Base-by-base conservation (phyloP, 1,140 invertebrate genomes). In the Theocolax elegans region DNA sequence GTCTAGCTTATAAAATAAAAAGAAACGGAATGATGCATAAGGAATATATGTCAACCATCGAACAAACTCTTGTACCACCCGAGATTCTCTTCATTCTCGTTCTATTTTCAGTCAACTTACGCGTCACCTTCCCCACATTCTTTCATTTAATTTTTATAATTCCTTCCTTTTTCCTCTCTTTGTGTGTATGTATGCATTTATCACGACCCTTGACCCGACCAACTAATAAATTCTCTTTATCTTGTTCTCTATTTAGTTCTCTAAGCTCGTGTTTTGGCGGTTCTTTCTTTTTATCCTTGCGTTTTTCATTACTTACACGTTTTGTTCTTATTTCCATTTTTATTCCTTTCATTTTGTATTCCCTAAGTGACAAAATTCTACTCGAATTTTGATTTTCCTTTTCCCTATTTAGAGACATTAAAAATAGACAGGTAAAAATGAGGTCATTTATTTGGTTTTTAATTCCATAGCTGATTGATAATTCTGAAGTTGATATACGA, bases 131-230 rank as follows among this genome's bases (percentile, higher is more conserved):
- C 2, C 25, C 42, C 58, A n/a, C 29, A 15, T 49, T 48, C 27
- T 19, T 8, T 56, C 64, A 31, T 56, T 66, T 44, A 42, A 56
- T 56, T 66, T 56, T 56, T 27, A 66, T 54, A 44, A 44, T 56
- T n/a, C n/a, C n/a, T n/a, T n/a, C n/a, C n/a, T n/a, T n/a, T n/a
- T n/a, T n/a, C 51, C 12, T 44, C 38, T 49, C 40, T 7, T n/a
- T n/a, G 40, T 10, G 40, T 15, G 40, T 44, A 15, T n/a, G 15
- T 3, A 15, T 3, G 40, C 40, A 9, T n/a, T 3, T n/a, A 15
- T 15, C 40, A 10, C 15, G 40, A 44, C 40, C 9, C 40, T 44
- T 44, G 40, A 44, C 40, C 40, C 40, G 40, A n/a, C 40, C 40
- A 3, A 15, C 40, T 44, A n/a, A n/a, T 44, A 44, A 44, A 44